Conservation (phyloP, 1,140 invertebrate genomes). For the Heterodera schachtii region DNA sequence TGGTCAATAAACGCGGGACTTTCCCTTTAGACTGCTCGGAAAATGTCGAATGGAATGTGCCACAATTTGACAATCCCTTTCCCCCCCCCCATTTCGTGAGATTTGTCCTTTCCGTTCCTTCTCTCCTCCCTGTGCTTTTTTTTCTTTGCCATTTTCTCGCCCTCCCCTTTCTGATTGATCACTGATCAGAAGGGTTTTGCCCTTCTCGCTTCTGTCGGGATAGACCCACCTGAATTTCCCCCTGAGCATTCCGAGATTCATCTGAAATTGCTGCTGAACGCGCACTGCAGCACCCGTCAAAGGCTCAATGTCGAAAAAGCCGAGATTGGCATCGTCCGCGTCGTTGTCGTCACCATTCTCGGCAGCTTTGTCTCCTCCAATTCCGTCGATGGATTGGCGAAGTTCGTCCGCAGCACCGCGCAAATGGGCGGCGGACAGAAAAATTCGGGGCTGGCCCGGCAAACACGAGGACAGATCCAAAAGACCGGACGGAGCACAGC, state of each 20-base stretch:
- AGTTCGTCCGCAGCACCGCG: slow-evolving; percentile 47
- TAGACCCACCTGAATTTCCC: slow-evolving; percentile 47
- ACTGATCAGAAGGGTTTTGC: background rate
- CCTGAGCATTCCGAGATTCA: slow-evolving; percentile 58
- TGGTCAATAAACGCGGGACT: too few relatives aligned
- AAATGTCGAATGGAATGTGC: too few relatives aligned
- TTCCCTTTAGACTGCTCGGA: too few relatives aligned
- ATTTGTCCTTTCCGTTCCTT: too few relatives aligned
- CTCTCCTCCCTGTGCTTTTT: too few relatives aligned
- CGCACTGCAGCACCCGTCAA: slow-evolving; percentile 54
- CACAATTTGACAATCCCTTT: too few relatives aligned
- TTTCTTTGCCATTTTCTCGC: too few relatives aligned
- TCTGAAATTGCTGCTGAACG: slow-evolving; percentile 52
- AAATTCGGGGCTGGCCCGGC: slow-evolving; percentile 57
- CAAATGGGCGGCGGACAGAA: slow-evolving; percentile 59
- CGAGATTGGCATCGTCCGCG: slow-evolving; percentile 42
- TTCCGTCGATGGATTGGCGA: slow-evolving; percentile 41
- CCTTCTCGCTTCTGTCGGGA: background rate
- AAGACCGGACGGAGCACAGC: slow-evolving; percentile 56
- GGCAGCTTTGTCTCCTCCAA: slow-evolving; percentile 25
- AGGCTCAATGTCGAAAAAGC: slow-evolving; percentile 57
- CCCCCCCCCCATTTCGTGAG: too few relatives aligned
- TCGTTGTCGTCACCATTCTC: slow-evolving; percentile 5
- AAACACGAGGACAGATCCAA: slow-evolving; percentile 56
- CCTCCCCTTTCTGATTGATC: background rate